Evolutionary conservation across 2,888 invertebrate species (phyloP).

Genomic region (Eledona agricola): DNA sequence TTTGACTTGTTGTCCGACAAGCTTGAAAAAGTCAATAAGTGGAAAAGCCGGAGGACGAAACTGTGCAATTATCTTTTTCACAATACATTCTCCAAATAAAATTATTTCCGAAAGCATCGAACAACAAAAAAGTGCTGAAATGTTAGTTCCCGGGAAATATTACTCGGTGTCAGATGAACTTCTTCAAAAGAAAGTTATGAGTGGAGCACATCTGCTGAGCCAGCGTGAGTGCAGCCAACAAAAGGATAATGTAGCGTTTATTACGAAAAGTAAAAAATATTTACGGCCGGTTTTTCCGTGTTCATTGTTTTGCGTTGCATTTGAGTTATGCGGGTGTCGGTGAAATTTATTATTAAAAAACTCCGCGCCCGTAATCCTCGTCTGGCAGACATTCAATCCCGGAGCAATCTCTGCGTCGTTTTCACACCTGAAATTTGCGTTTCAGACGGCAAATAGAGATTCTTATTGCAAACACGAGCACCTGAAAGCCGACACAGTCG

Average conservation of each 20-base stretch:
- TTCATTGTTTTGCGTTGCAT: slow-evolving; percentile 21
- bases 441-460: slow-evolving; percentile 15
- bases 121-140: slow-evolving; percentile 48
- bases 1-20: neutral
- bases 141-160: slow-evolving; percentile 52
- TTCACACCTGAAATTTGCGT: slow-evolving; percentile 30
- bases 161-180: slow-evolving; percentile 52
- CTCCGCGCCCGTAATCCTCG: too few relatives aligned
- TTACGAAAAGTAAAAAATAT: slow-evolving; percentile 49
- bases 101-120: slow-evolving; percentile 23
- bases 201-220: slow-evolving; percentile 55
- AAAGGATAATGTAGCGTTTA: slow-evolving; percentile 53
- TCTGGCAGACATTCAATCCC: too few relatives aligned
- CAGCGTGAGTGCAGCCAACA: slow-evolving; percentile 54
- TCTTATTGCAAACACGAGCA: slow-evolving; percentile 35
- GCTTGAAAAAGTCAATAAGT: slow-evolving; percentile 5
- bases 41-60: neutral
- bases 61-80: slow-evolving; percentile 9
- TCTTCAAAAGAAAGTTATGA: slow-evolving; percentile 56
- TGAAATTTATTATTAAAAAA: too few relatives aligned
- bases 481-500: slow-evolving; percentile 29
- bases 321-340: neutral
- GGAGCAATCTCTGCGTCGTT: too few relatives aligned
- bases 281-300: slow-evolving; percentile 19
- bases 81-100: slow-evolving; percentile 12